phyloP scores from a whole-genome alignment of 2,113 vertebrate species.

The Protobothrops mucrosquamatus region DNA sequence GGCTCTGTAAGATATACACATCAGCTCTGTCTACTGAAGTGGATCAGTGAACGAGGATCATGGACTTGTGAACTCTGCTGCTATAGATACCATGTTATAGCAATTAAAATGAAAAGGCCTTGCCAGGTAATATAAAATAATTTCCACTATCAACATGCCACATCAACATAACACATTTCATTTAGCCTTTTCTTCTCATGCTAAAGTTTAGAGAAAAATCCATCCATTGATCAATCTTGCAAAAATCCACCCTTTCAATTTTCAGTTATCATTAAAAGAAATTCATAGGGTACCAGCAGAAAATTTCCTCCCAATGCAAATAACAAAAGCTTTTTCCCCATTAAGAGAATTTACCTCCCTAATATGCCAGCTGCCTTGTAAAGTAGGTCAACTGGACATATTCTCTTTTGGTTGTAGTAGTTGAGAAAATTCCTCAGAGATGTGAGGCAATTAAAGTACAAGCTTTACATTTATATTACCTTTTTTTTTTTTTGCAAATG shows the following conservation, averaged over 20 bases:
- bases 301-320: background rate
- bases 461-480: background rate
- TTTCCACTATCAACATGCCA: background rate
- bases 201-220: background rate
- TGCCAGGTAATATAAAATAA: constrained; percentile 80
- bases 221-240: background rate
- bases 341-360: background rate
- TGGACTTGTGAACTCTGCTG: constrained; percentile 97
- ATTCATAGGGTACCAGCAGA: background rate
- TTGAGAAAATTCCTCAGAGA: background rate
- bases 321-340: background rate
- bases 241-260: background rate
- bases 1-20: constrained; percentile 91
- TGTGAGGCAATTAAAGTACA: background rate
- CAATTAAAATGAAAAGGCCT: constrained; percentile 92
- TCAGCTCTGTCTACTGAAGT: constrained; percentile 91
- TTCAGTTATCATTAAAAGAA: background rate
- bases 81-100: constrained; percentile 90
- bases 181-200: background rate
- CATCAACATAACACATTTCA: background rate
- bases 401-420: background rate
- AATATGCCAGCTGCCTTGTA: background rate
- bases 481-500: background rate
- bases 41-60: constrained; percentile 94
- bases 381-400: background rate